Evolutionary conservation across 2,797 vertebrate species (phyloP), one percentile per base, ranked within the genome.

Genomic region (Balearica regulorum): DNA sequence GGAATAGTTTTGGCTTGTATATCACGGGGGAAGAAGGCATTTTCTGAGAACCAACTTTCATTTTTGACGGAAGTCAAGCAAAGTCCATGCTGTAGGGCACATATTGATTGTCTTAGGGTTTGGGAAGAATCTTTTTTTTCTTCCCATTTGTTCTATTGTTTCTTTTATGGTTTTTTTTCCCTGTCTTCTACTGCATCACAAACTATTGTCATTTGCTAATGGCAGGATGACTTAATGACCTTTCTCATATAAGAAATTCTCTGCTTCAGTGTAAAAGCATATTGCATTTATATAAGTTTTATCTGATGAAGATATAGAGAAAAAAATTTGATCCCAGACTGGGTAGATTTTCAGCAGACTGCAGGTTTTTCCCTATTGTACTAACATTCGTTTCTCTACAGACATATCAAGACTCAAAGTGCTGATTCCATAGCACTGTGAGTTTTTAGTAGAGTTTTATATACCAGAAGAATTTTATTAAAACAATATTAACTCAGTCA

Each of bases 381-480:
- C 48, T 89, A 73, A 77, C 83, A 61, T 69, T 87, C 22, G 19
- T 71, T 95, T 88, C 84, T 92, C 69, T 39, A 60, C 49, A 89
- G 69, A 65, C 76, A 31, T 16, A 58, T 49, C 54, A 62, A 75
- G 66, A 65, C 28, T 68, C 5, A 6, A 73, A 94, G 37, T 44
- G 81, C 55, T 87, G 66, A 90, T 87, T 87, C 86, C n/a, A 5
- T 4, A 85, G 41, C 61, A 20, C 53, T 75, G 25, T 8, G 68
- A 93, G 78, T 13, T 93, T 93, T 95, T 80, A 94, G 78, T 55
- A 46, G 85, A 62, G 54, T 81, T 97, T 95, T 91, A 57, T 83
- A 81, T 3, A 94, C 65, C 51, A 93, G 69, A 66, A 86, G 58
- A 96, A 78, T 72, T 81, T 81, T 92, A 60, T 89, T 91, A 89